Percentiles rank a stretch among this genome's conserved stretches.
Evolutionary conservation across 2,113 vertebrate genomes (phyloP).

Genomic region (Eulacestoma nigropectus): DNA sequence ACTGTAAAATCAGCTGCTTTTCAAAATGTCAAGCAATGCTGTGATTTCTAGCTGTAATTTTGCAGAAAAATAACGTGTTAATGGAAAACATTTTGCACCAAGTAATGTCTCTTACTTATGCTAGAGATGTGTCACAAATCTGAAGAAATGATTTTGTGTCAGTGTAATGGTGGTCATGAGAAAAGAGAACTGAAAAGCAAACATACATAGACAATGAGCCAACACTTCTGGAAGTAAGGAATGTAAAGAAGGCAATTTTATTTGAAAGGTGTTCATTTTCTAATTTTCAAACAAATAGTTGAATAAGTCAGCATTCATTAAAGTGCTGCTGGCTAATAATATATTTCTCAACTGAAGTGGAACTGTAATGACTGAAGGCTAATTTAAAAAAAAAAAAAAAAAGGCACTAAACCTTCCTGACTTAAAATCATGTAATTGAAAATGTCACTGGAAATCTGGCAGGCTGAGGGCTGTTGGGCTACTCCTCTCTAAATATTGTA

Average conservation of each 20-base stretch:
- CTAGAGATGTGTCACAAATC: neutral
- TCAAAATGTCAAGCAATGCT: neutral
- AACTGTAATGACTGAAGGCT: neutral
- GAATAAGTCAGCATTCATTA: neutral
- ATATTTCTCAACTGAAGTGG: neutral
- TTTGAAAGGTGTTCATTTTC: neutral
- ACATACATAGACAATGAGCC: neutral
- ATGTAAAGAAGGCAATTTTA: neutral
- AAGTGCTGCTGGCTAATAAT: neutral
- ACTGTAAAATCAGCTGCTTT: neutral
- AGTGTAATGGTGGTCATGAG: neutral
- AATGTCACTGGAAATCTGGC: constrained; percentile 32
- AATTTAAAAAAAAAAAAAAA: neutral
- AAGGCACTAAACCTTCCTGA: neutral
- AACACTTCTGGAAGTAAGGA: neutral
- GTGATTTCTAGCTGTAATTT: neutral
- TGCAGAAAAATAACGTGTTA: neutral
- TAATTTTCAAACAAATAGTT: neutral
- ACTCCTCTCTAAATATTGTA: constrained; percentile 38
- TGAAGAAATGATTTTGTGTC: neutral
- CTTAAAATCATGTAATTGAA: neutral
- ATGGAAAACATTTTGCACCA: neutral
- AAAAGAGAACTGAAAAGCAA: neutral
- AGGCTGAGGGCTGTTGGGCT: neutral
- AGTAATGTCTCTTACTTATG: neutral